Conservation (phyloP, 2,113 vertebrate species). For the Planiliza haematocheilus region DNA sequence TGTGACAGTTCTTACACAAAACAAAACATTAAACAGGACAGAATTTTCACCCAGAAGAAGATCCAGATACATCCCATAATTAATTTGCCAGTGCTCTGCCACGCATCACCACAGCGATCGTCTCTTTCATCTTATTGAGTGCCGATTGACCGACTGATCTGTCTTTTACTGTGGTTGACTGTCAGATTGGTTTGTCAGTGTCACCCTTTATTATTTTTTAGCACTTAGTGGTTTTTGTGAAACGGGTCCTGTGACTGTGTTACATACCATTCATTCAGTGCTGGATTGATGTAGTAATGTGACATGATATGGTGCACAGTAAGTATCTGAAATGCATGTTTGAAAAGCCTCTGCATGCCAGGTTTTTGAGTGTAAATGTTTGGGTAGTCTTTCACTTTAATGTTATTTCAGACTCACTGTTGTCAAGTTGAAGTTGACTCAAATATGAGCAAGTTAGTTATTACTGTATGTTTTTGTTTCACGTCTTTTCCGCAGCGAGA, state of each 20-base stretch:
- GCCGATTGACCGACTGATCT: background rate
- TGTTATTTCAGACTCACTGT: slow-evolving; percentile 13
- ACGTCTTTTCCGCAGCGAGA: slow-evolving; percentile 71
- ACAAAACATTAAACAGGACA: no score
- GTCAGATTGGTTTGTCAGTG: background rate
- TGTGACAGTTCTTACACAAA: no score
- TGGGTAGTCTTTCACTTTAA: background rate
- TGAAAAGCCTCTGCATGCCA: slow-evolving; percentile 36
- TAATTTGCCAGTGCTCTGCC: no score
- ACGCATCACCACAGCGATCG: no score
- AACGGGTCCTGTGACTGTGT: no score
- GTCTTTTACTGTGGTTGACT: background rate
- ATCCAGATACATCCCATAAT: no score
- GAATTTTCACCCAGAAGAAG: no score
- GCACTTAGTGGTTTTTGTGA: no score
- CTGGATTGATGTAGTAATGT: background rate
- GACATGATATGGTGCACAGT: background rate
- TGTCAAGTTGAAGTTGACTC: slow-evolving; percentile 5
- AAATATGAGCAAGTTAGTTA: slow-evolving; percentile 15
- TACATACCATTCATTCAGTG: background rate
- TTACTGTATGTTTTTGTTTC: slow-evolving; percentile 40
- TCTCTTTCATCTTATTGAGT: no score
- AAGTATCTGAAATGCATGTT: slow-evolving; percentile 5
- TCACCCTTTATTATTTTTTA: no score
- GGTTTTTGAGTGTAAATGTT: background rate